Conservation (phyloP, 2,888 invertebrate species). For the Heteromurus nitidus region DNA sequence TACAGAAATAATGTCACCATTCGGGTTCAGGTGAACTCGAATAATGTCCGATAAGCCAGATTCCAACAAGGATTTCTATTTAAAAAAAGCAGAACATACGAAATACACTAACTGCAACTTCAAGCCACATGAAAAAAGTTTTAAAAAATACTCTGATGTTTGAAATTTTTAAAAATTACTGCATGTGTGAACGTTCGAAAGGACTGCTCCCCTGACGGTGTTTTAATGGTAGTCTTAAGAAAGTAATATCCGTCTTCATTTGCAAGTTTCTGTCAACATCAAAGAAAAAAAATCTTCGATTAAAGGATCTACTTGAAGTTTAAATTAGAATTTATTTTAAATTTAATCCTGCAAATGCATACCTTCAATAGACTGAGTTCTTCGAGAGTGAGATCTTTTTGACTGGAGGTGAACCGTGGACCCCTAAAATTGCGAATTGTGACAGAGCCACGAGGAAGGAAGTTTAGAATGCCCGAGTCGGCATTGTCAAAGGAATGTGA, state of each 20-base stretch:
- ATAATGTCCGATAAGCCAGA: slow-evolving; percentile 86
- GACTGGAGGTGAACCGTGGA: slow-evolving; percentile 68
- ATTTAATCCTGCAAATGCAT: slow-evolving; percentile 1
- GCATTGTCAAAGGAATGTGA: slow-evolving; percentile 65
- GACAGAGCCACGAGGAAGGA: slow-evolving; percentile 65
- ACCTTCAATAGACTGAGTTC: slow-evolving; percentile 67
- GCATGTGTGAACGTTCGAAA: slow-evolving; percentile 89
- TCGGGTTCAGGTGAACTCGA: slow-evolving; percentile 86
- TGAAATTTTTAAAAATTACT: no score
- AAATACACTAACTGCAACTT: no score
- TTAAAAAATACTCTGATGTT: neutral
- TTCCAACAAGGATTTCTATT: slow-evolving; percentile 84
- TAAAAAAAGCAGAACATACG: slow-evolving; percentile 71
- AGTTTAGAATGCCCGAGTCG: slow-evolving; percentile 38
- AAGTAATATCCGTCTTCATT: slow-evolving; percentile 84
- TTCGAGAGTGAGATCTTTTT: slow-evolving; percentile 64
- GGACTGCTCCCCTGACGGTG: slow-evolving; percentile 82
- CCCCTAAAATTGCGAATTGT: slow-evolving; percentile 69
- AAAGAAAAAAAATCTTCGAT: no score
- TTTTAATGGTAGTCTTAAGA: slow-evolving; percentile 82
- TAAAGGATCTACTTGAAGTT: no score
- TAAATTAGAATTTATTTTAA: slow-evolving; percentile 8
- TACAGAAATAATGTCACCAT: slow-evolving; percentile 82
- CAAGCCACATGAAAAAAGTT: neutral
- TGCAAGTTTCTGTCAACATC: slow-evolving; percentile 82